These are phyloP conservation scores for Tympanuchus pallidicinctus DNA, from an alignment of 2,113 vertebrate species.

Conservation along the genomic window DNA sequence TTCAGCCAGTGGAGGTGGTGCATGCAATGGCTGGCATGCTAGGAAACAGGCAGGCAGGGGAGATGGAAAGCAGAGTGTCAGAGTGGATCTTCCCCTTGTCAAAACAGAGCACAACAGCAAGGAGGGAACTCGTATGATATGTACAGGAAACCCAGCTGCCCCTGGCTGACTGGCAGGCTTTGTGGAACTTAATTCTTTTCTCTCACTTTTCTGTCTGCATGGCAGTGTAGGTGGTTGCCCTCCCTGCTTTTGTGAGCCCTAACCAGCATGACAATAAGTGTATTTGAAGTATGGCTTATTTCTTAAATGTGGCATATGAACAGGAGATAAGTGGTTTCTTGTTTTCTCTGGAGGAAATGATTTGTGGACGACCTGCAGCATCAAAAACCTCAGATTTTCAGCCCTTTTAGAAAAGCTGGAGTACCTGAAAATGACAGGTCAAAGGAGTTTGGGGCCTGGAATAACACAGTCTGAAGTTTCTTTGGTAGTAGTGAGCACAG, in stretches of 20 bases:
- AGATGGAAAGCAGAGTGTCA: neutral
- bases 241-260: neutral
- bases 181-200: neutral
- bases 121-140: accelerated
- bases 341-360: neutral
- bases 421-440: neutral
- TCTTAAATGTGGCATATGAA: accelerated
- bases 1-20: neutral
- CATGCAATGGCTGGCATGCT: neutral
- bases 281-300: neutral
- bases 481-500: accelerated
- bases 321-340: neutral
- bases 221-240: accelerated
- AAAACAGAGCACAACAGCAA: neutral
- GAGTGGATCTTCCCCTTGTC: neutral
- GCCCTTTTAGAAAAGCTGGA: neutral
- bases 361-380: neutral
- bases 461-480: neutral
- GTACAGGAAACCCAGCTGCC: neutral
- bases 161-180: neutral
- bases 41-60: accelerated
- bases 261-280: accelerated
- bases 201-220: accelerated
- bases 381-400: neutral
- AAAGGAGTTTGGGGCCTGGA: neutral